Evolutionary conservation across 2,888 invertebrate genomes (phyloP).

Genomic region (Pteria penguin): DNA sequence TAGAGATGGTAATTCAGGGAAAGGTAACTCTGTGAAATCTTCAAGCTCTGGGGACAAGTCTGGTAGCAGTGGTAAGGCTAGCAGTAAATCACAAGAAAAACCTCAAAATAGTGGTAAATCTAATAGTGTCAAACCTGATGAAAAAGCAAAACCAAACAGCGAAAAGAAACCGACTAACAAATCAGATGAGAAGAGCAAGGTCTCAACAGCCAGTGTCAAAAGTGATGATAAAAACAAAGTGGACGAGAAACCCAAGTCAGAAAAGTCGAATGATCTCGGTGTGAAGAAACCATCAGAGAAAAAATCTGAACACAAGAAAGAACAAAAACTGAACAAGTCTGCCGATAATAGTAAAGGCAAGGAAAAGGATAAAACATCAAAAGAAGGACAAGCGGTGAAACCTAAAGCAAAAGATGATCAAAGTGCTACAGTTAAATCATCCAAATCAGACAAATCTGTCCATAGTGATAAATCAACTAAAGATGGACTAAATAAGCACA

Average conservation of each 20-base stretch:
- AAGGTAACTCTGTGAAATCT: not conserved
- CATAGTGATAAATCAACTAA: slow-evolving; percentile 30
- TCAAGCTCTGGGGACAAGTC: not conserved
- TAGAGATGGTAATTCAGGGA: slow-evolving; percentile 35
- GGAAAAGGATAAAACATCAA: slow-evolving; percentile 10
- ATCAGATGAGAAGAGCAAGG: slow-evolving; percentile 20
- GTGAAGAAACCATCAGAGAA: not conserved
- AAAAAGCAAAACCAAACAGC: slow-evolving; percentile 23
- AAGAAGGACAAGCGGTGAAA: slow-evolving; percentile 4
- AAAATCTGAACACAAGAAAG: slow-evolving; percentile 18
- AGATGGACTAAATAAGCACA: slow-evolving; percentile 17
- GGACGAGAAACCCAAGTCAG: not conserved
- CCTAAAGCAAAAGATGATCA: slow-evolving; percentile 6
- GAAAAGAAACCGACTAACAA: slow-evolving; percentile 20
- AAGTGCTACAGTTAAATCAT: not conserved
- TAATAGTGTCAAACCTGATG: not conserved
- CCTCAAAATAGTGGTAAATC: slow-evolving; percentile 14
- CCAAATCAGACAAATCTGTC: not conserved
- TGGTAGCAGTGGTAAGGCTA: slow-evolving; percentile 2
- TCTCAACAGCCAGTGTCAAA: not conserved
- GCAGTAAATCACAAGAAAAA: slow-evolving; percentile 20
- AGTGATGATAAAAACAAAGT: not conserved
- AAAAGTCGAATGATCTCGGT: not conserved
- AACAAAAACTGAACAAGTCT: slow-evolving; percentile 8
- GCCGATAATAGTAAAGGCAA: slow-evolving; percentile 13